Base-by-base conservation (phyloP, 35 echinoderm and acorn worm genomes). In the Holothuria glaberrima region DNA sequence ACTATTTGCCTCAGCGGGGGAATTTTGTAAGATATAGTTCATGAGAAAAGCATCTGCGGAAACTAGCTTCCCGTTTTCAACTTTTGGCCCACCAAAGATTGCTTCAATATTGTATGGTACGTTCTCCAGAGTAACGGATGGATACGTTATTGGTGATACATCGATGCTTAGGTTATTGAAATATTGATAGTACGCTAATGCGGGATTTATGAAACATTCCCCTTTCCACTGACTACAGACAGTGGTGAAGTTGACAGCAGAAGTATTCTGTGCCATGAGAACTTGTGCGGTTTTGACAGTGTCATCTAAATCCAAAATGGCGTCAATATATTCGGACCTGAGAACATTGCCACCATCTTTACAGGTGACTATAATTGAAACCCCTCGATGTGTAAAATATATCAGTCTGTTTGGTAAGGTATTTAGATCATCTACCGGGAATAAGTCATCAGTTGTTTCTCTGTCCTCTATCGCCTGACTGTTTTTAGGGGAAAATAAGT, bases 401-500 rank as follows among this genome's bases (percentile, higher is more conserved):
- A 68, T 68, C 64, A 68, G n/a, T 26, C 64, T 68, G n/a, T 68
- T 68, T 14, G 64, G 64, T 19, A 68, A 68, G 64, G 64, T 14
- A 19, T 68, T 68, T 14, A 68, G 64, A 68, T 68, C 64, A 68
- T 68, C 64, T 68, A 68, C 64, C 10, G 64, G 64, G 19, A 68
- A 68, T 19, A 68, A 68, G 0, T 68, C 64, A 68, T 68, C n/a
- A 68, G 22, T 68, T 68, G 1, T 26, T 9, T 68, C 64, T 68
- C 64, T 68, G 64, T 68, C 64, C n/a, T 68, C 19, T 68, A 9
- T 68, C 64, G 64, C 64, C 16, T 68, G 70, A 84, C 71, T 89
- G 21, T 65, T 80, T 19, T 90, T 68, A 58, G 94, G 94, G 22
- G 94, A 93, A 62, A 92, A 96, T 30, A 96, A 84, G 48, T 93